Evolutionary conservation across 2,888 invertebrate genomes (phyloP).

Genomic region (Lapara coniferarum): DNA sequence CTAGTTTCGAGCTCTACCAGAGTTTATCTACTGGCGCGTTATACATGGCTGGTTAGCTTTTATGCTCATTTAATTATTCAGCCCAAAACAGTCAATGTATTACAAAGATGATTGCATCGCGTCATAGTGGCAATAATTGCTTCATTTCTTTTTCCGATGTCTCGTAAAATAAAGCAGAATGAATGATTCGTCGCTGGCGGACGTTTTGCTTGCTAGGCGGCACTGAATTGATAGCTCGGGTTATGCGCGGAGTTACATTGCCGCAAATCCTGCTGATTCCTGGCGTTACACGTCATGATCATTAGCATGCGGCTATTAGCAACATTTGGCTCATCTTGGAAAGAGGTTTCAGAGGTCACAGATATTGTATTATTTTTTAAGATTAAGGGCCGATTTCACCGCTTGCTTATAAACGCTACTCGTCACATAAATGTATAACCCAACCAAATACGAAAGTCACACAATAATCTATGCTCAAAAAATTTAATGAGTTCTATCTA

Average conservation of each 20-base stretch:
- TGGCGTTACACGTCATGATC: background rate
- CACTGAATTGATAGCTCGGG: constrained; percentile 22
- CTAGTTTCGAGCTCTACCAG: constrained; percentile 45
- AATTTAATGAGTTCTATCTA: no score
- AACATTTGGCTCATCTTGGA: no score
- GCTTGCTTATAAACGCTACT: no score
- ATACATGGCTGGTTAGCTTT: constrained; percentile 43
- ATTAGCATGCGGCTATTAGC: no score
- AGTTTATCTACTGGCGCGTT: constrained; percentile 38
- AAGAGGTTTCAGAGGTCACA: no score
- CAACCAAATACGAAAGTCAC: no score
- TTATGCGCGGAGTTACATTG: constrained; percentile 5
- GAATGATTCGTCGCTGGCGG: constrained; percentile 34
- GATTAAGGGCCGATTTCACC: no score
- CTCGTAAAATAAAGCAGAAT: constrained; percentile 59
- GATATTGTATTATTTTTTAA: no score
- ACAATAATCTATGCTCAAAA: no score
- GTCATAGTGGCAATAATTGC: constrained; percentile 52
- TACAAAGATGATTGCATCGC: background rate
- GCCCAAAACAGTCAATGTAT: constrained; percentile 39
- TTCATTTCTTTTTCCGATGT: constrained; percentile 59
- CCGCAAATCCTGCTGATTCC: background rate
- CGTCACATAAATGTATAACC: no score
- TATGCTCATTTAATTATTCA: constrained; percentile 29
- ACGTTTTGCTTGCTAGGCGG: constrained; percentile 11